phyloP scores from a whole-genome alignment of 2,797 vertebrate species.

The Peromyscus melanophrys region DNA sequence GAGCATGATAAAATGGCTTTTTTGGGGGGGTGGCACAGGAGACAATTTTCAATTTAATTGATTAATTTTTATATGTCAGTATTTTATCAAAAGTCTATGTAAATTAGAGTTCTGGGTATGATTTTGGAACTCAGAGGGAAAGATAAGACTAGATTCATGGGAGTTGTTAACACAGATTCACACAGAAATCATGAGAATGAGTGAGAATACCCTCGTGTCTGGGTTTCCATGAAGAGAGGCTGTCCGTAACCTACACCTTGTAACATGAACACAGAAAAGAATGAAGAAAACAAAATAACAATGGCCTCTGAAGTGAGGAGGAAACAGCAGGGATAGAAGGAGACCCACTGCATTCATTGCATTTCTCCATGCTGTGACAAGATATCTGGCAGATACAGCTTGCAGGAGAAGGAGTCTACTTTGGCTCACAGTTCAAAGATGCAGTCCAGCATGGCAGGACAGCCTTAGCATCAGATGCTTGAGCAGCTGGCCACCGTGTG shows the following conservation, averaged over 20 bases:
- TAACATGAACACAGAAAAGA: not conserved
- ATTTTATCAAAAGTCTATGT: not conserved
- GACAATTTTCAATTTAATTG: not conserved
- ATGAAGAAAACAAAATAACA: not conserved
- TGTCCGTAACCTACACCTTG: not conserved
- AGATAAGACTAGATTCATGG: not conserved
- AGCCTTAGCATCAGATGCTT: not conserved
- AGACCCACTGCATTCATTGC: not conserved
- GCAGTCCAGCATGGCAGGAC: not conserved
- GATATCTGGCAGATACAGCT: not conserved
- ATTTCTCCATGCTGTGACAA: too few species aligned
- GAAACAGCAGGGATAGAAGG: not conserved
- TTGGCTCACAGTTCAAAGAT: not conserved
- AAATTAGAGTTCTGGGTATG: not conserved
- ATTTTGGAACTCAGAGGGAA: conserved; percentile 11
- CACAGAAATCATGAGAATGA: not conserved
- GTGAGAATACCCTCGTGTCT: not conserved
- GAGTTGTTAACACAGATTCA: not conserved
- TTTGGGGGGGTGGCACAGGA: not conserved
- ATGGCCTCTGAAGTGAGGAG: not conserved
- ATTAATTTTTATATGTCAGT: not conserved
- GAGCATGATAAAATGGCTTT: not conserved
- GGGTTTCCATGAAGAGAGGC: not conserved
- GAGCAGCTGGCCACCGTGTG: not conserved
- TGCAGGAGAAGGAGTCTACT: not conserved